Conservation (phyloP, 53 echinoderm and acorn worm genomes). For the Hippasteria phrygiana region DNA sequence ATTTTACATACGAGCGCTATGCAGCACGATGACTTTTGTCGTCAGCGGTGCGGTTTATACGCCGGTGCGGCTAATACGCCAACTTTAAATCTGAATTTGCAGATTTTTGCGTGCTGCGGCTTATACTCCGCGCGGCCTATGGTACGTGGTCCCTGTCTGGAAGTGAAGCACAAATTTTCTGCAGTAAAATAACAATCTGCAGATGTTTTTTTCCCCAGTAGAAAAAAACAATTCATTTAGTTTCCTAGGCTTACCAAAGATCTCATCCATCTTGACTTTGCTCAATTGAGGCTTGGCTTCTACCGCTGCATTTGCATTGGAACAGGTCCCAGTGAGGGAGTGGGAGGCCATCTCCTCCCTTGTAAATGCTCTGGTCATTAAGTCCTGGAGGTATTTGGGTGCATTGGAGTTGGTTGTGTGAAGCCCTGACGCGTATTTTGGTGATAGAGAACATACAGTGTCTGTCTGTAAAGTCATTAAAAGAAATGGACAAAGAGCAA, state of each 20-base stretch:
- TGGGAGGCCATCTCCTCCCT: constrained; percentile 56
- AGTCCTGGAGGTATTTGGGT: background rate
- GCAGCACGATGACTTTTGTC: no score
- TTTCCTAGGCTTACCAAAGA: constrained; percentile 46
- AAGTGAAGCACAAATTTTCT: background rate
- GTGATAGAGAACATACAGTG: background rate
- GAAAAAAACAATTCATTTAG: constrained; percentile 15
- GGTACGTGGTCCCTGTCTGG: background rate
- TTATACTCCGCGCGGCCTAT: no score
- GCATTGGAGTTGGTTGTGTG: background rate
- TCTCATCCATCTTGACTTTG: constrained; percentile 23
- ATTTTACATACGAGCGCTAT: no score
- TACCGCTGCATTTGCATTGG: constrained; percentile 34
- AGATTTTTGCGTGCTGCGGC: no score
- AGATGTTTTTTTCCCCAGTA: background rate
- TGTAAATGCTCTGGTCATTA: constrained; percentile 29
- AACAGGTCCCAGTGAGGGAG: constrained; percentile 32
- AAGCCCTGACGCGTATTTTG: background rate
- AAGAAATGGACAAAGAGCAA: constrained; percentile 4
- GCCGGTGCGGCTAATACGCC: no score
- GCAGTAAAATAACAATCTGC: background rate
- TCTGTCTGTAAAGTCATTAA: background rate
- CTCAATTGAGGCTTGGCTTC: constrained; percentile 38
- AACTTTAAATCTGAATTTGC: no score
- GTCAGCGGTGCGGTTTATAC: no score